A percentile compares a stretch with the other conserved stretches of the same genome.
phyloP scores from a whole-genome alignment of 2,797 vertebrate species.

The Pygocentrus nattereri region DNA sequence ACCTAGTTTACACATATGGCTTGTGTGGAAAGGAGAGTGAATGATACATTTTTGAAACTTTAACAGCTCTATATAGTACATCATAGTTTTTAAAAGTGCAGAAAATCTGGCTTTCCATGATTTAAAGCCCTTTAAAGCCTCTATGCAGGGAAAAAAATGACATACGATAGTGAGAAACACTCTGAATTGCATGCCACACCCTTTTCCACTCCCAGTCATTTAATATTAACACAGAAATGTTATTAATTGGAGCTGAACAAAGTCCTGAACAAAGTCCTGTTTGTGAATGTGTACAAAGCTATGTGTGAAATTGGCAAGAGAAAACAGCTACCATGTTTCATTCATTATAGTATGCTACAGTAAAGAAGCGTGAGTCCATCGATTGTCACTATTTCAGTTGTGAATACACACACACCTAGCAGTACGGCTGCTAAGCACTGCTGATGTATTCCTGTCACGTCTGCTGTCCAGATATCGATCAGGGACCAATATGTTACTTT shows the following conservation, averaged over 20 bases:
- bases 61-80: no score
- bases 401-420: constrained; percentile 8
- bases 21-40: background rate
- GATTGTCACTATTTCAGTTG: constrained; percentile 17
- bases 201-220: background rate
- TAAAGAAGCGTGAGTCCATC: constrained; percentile 9
- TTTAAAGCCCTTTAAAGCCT: background rate
- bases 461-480: constrained; percentile 51
- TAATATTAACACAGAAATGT: background rate
- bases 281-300: background rate
- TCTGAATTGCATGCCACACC: background rate
- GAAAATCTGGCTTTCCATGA: background rate
- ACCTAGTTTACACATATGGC: background rate
- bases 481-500: constrained; percentile 56
- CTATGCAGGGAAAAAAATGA: background rate
- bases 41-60: background rate
- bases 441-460: constrained; percentile 46
- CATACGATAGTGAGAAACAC: background rate
- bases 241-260: background rate
- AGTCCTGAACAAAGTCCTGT: background rate
- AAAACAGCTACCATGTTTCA: background rate
- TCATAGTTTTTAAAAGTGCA: background rate
- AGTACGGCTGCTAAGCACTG: constrained; percentile 18
- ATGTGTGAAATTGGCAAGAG: background rate
- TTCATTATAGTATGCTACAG: background rate